Conservation (phyloP, 1,140 invertebrate genomes). For the Drosophila subobscura region DNA sequence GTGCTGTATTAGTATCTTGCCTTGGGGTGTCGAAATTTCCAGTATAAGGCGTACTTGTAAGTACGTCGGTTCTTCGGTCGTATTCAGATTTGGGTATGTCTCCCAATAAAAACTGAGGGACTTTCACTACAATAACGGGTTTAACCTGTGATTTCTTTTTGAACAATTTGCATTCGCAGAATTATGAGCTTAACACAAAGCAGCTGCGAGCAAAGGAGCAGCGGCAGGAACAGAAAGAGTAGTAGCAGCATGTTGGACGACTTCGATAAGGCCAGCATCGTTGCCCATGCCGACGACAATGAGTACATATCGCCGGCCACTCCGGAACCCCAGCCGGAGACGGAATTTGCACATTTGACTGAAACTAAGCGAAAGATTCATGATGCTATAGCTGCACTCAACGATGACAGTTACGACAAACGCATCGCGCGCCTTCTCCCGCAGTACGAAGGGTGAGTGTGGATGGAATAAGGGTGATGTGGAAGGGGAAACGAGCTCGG, state of each 20-base stretch:
- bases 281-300: conserved; percentile 25
- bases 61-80: conserved; percentile 37
- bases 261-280: conserved; percentile 39
- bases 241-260: conserved; percentile 35
- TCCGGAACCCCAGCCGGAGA: conserved; percentile 17
- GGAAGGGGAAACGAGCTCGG: too few relatives aligned
- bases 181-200: conserved; percentile 18
- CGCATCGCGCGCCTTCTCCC: conserved; percentile 50
- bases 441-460: conserved; percentile 62
- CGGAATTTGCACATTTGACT: conserved; percentile 55
- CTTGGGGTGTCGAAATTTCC: conserved; percentile 27
- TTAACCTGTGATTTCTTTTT: conserved; percentile 4
- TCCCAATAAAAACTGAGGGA: conserved; percentile 7
- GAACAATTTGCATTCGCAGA: conserved; percentile 27
- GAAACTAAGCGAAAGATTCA: conserved; percentile 59
- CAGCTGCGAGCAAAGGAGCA: conserved; percentile 21
- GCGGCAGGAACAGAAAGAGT: conserved; percentile 11
- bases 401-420: conserved; percentile 61
- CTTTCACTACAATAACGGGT: conserved; percentile 47
- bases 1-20: conserved; percentile 23
- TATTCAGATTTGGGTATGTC: conserved; percentile 9
- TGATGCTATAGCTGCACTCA: conserved; percentile 59
- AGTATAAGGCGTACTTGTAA: conserved; percentile 22
- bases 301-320: conserved; percentile 13
- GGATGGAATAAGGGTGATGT: too few relatives aligned